Conservation (phyloP, 2,113 vertebrate species). For the Tupaia chinensis region DNA sequence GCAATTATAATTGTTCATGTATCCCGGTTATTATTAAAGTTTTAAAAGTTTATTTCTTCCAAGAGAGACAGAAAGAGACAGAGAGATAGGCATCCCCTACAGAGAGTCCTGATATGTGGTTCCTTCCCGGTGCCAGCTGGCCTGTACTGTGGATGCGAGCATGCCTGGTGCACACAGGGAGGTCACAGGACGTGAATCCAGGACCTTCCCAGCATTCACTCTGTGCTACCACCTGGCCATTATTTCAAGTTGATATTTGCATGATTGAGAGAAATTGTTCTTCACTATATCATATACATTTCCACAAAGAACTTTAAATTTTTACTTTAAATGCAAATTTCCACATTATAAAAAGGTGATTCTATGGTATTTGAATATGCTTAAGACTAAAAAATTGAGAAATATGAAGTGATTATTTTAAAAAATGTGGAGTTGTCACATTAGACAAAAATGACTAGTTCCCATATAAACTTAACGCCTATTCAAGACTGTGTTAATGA, state of each 20-base stretch:
- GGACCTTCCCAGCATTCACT: no score
- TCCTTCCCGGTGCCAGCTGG: no score
- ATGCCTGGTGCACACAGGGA: no score
- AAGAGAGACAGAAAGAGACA: no score
- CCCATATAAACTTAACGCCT: background rate
- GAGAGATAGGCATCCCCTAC: no score
- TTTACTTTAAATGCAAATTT: background rate
- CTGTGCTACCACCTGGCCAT: no score
- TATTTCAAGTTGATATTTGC: background rate
- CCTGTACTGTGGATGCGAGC: no score
- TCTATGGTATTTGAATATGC: background rate
- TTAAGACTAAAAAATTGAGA: background rate
- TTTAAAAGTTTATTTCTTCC: no score
- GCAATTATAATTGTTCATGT: background rate
- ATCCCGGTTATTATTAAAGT: background rate
- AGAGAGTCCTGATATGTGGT: no score
- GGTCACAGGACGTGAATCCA: no score
- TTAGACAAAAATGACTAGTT: background rate
- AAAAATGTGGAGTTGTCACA: background rate
- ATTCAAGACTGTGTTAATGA: background rate
- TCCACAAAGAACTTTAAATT: background rate
- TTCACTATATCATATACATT: background rate
- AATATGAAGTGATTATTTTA: background rate
- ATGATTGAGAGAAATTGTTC: background rate
- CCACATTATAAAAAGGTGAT: background rate